Conservation (phyloP, 2,888 invertebrate genomes). For the Helicoverpa assulta region DNA sequence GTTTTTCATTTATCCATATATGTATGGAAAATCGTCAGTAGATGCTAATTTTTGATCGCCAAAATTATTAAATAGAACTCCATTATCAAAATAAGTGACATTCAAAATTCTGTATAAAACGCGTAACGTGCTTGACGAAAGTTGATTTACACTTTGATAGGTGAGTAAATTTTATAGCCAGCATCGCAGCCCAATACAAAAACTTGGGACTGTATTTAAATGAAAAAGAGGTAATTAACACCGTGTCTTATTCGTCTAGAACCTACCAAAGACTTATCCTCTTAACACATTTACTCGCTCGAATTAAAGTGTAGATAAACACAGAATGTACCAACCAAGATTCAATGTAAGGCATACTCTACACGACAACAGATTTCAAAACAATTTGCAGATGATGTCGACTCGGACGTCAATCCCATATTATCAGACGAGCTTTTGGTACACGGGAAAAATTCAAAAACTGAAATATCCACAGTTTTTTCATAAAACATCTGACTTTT, state of each 20-base stretch:
- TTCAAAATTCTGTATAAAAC: neutral
- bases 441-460: constrained; percentile 7
- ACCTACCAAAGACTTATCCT: neutral
- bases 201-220: too few relatives aligned
- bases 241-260: too few relatives aligned
- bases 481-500: too few relatives aligned
- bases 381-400: constrained; percentile 19
- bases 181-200: too few relatives aligned
- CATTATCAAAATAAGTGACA: neutral
- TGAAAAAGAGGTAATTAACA: too few relatives aligned
- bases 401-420: constrained; percentile 13
- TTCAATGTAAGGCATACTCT: constrained; percentile 14
- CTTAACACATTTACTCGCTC: neutral
- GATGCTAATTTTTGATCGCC: constrained; percentile 6
- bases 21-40: constrained; percentile 42
- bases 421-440: constrained; percentile 35
- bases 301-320: neutral
- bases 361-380: constrained; percentile 52
- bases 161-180: neutral
- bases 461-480: too few relatives aligned
- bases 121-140: neutral
- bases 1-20: constrained; percentile 9
- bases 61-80: neutral
- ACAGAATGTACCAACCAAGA: constrained; percentile 10
- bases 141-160: constrained; percentile 2